Evolutionary conservation across 37 sponge, comb jelly and placozoan species (phyloP).

Genomic region (Oopsacas minuta): DNA sequence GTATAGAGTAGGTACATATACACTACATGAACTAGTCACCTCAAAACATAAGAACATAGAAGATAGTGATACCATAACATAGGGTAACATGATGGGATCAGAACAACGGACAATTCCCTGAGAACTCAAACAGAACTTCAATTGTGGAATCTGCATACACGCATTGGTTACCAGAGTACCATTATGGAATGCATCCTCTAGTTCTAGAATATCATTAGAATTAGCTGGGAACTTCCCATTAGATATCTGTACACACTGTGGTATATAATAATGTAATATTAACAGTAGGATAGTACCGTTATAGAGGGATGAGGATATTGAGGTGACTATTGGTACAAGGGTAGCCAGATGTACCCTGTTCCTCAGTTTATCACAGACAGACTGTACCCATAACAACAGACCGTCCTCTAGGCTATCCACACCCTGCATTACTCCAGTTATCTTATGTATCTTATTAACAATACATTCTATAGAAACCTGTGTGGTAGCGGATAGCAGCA

Average conservation of each 20-base stretch:
- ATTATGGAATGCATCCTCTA: slow-evolving; percentile 1
- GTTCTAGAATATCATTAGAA: background rate
- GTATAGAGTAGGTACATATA: background rate
- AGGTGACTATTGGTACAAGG: background rate
- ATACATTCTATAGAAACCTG: background rate
- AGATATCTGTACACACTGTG: background rate
- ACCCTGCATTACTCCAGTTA: background rate
- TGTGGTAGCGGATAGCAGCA: background rate
- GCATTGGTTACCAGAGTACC: slow-evolving; percentile 7
- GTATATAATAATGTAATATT: background rate
- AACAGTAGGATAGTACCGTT: background rate
- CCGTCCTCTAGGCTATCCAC: background rate
- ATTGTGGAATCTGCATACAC: background rate
- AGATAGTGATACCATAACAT: background rate
- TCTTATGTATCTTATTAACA: background rate
- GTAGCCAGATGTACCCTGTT: background rate
- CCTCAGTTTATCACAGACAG: background rate
- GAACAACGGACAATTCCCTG: background rate
- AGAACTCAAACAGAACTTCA: background rate
- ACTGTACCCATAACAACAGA: background rate
- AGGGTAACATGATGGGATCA: background rate
- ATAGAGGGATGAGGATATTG: background rate
- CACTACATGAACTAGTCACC: background rate
- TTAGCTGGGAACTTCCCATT: background rate
- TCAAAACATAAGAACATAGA: background rate